Evolutionary conservation across 2,797 vertebrate species (phyloP).

Genomic region (Trematocara caparti): DNA sequence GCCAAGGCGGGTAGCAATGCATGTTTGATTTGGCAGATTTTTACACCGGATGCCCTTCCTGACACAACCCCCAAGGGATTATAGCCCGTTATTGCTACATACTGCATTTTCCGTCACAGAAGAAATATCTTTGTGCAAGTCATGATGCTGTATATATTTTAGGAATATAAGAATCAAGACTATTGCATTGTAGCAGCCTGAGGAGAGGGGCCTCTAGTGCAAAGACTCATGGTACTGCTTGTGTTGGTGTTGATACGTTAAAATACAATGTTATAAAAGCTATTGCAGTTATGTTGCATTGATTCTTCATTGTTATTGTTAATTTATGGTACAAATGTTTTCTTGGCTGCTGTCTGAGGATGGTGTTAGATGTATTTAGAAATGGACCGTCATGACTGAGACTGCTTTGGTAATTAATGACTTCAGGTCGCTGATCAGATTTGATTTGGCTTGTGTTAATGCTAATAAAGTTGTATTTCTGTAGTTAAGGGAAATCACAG

Average conservation of each 20-base stretch:
- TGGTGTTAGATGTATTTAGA: not conserved
- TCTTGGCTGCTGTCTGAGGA: not conserved
- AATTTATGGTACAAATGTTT: not conserved
- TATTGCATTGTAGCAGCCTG: not conserved
- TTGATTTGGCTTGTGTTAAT: not conserved
- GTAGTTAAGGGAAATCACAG: not conserved
- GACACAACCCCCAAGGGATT: not conserved
- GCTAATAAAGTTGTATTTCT: not conserved
- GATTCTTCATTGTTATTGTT: not conserved
- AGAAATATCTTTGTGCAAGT: not conserved
- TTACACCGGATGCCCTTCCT: not conserved
- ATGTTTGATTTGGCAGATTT: not conserved
- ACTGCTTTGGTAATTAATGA: not conserved
- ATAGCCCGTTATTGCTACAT: not conserved
- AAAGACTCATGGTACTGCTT: not conserved
- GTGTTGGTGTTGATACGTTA: not conserved
- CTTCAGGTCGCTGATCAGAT: not conserved
- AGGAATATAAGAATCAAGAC: not conserved
- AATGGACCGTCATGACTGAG: not conserved
- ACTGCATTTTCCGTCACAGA: not conserved
- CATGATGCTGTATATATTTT: not conserved
- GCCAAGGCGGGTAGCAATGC: not conserved
- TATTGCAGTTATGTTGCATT: not conserved
- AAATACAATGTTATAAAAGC: not conserved
- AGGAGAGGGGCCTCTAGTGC: not conserved